A percentile compares a stretch with the other conserved stretches of the same genome.
These are phyloP conservation scores for Drosophila bocki DNA, from an alignment of 1,140 invertebrate genomes.

Conservation along the genomic window DNA sequence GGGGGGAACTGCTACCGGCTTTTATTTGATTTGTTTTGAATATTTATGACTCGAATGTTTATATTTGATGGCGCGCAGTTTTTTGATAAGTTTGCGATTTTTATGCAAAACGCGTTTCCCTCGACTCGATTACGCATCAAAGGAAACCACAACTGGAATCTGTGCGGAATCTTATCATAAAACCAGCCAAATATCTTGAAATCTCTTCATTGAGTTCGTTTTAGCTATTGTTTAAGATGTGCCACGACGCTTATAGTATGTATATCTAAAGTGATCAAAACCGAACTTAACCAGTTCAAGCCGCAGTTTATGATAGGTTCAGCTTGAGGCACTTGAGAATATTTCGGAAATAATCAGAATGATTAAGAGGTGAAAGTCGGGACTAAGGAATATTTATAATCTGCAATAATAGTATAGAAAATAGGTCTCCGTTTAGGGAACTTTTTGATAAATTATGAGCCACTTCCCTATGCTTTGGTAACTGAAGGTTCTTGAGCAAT, in stretches of 20 bases:
- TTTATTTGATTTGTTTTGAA: constrained; percentile 46
- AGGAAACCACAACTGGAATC: constrained; percentile 33
- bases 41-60: constrained; percentile 47
- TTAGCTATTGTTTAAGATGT: constrained; percentile 8
- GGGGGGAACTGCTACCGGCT: constrained; percentile 34
- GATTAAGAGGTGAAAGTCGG: constrained; percentile 4
- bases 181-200: background rate
- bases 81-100: constrained; percentile 45
- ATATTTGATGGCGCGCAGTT: constrained; percentile 24
- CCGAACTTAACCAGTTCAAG: constrained; percentile 31
- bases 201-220: constrained; percentile 3
- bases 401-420: background rate
- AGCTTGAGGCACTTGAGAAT: constrained; percentile 12
- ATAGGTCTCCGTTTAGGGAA: too few relatives aligned
- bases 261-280: constrained; percentile 1
- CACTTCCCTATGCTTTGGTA: background rate
- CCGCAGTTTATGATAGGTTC: background rate
- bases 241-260: background rate
- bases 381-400: background rate
- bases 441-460: background rate
- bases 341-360: constrained; percentile 6
- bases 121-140: constrained; percentile 34
- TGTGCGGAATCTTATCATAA: constrained; percentile 36
- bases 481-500: constrained; percentile 8
- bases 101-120: constrained; percentile 51